These are phyloP conservation scores for Drosophila aldrichi DNA, from an alignment of 2,888 invertebrate genomes.

Conservation along the genomic window DNA sequence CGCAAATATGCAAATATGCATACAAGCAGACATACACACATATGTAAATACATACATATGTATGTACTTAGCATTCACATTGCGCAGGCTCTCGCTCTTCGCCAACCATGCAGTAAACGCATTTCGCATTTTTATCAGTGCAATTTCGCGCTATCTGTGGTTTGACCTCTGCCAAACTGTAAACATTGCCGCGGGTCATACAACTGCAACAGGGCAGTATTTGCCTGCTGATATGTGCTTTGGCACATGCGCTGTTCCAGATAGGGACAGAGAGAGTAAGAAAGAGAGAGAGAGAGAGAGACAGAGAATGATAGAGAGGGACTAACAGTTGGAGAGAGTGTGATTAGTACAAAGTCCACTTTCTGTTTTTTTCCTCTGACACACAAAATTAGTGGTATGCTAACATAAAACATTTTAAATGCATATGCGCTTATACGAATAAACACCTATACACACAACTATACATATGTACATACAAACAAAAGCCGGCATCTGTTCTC, in stretches of 20 bases:
- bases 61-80: slow-evolving; percentile 9
- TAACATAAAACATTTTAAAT: slow-evolving; percentile 8
- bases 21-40: not conserved
- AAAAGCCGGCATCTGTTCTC: slow-evolving; percentile 8
- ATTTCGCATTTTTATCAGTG: slow-evolving; percentile 20
- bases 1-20: not conserved
- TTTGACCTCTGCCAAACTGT: slow-evolving; percentile 40
- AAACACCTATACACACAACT: not conserved
- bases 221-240: slow-evolving; percentile 27
- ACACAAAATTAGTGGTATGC: slow-evolving; percentile 15
- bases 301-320: not conserved
- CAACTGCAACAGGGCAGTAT: slow-evolving; percentile 27
- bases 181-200: slow-evolving; percentile 35
- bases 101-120: slow-evolving; percentile 3
- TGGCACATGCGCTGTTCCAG: slow-evolving; percentile 41
- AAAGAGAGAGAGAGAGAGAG: not conserved
- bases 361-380: slow-evolving; percentile 16
- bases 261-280: not conserved
- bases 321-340: not conserved
- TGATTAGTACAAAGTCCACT: slow-evolving; percentile 45
- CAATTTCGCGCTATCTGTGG: slow-evolving; percentile 9
- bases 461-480: not conserved
- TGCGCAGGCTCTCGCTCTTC: slow-evolving; percentile 42
- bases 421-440: not conserved
- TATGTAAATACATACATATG: not conserved